phyloP scores from a whole-genome alignment of 2,113 vertebrate species.

The Phocoena sinus region DNA sequence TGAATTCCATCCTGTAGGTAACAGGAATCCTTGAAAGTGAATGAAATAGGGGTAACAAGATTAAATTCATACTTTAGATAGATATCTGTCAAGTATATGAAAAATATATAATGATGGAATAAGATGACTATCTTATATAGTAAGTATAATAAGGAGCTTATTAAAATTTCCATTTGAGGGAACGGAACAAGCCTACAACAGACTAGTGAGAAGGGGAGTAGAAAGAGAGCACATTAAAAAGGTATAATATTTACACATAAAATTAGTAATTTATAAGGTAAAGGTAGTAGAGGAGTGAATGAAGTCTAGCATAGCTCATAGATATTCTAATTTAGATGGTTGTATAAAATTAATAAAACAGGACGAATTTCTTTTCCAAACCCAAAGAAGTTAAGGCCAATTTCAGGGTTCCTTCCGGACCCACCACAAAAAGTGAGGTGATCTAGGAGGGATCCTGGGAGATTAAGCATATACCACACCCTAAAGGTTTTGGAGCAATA shows the following conservation, averaged over 20 bases:
- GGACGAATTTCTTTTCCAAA: not conserved
- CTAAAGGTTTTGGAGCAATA: not conserved
- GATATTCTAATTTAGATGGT: not conserved
- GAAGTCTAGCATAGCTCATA: not conserved
- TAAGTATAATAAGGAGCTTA: not conserved
- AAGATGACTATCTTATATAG: not conserved
- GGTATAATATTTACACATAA: not conserved
- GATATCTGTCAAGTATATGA: not conserved
- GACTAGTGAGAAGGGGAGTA: not conserved
- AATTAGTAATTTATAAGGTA: not conserved
- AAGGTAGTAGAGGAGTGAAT: not conserved
- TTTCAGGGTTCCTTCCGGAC: not conserved
- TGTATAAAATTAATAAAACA: not conserved
- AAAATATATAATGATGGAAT: not conserved
- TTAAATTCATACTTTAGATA: not conserved
- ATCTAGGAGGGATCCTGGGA: not conserved
- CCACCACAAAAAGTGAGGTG: not conserved
- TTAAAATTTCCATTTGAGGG: not conserved
- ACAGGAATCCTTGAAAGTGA: not conserved
- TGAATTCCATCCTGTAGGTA: not conserved
- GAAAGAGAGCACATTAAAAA: not conserved
- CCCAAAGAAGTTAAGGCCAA: not conserved
- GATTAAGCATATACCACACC: not conserved
- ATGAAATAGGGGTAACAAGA: not conserved
- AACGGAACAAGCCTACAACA: not conserved